Evolutionary conservation across 2,113 vertebrate species (phyloP).

Genomic region (Hyperopisus bebe): DNA sequence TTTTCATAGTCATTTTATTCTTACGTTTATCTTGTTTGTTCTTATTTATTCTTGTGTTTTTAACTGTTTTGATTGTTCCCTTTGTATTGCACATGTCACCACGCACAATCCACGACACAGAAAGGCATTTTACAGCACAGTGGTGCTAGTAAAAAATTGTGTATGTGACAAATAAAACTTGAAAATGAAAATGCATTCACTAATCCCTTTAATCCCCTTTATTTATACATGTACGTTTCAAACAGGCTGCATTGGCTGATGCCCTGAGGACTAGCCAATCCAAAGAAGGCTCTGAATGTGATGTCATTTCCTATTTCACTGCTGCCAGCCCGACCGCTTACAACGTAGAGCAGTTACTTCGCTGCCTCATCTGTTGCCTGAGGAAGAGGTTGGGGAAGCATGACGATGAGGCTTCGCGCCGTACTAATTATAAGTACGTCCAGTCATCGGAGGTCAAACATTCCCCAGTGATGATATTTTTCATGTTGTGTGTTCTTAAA

Average conservation of each 20-base stretch:
- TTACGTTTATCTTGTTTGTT: not conserved
- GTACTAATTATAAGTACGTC: constrained; percentile 61
- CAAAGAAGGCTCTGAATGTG: constrained; percentile 34
- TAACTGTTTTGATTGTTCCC: not conserved
- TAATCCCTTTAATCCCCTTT: not conserved
- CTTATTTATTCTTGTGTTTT: not conserved
- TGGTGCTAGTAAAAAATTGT: not conserved
- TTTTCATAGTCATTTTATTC: not conserved
- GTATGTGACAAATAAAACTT: not conserved
- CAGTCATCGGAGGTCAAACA: not conserved
- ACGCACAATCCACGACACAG: not conserved
- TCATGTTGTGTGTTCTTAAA: not conserved
- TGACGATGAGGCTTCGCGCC: constrained; percentile 36
- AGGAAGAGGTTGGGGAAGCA: constrained; percentile 41
- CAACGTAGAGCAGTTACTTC: constrained; percentile 60
- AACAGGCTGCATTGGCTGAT: constrained; percentile 59
- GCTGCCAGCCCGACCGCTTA: constrained; percentile 66
- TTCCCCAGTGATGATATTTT: not conserved
- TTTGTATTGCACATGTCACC: not conserved
- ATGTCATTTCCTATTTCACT: constrained; percentile 71
- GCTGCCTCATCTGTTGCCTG: constrained; percentile 58
- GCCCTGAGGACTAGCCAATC: constrained; percentile 45
- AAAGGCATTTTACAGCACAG: not conserved
- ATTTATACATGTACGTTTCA: no score
- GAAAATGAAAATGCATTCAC: not conserved